These are phyloP conservation scores for Ectropis crepuscularia DNA, from an alignment of 2,888 invertebrate genomes.

Conservation along the genomic window DNA sequence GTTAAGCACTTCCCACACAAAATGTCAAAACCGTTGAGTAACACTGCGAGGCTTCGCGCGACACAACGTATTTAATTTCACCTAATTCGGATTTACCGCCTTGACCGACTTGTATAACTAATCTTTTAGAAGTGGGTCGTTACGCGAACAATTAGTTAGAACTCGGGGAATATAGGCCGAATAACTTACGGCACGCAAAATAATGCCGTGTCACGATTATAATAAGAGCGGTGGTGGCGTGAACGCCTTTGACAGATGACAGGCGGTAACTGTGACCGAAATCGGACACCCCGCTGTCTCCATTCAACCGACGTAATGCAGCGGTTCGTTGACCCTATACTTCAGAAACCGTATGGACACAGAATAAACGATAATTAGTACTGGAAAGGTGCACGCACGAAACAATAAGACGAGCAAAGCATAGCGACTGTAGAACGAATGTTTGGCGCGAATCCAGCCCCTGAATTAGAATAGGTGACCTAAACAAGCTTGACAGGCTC, in stretches of 20 bases:
- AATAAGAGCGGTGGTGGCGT: constrained; percentile 47
- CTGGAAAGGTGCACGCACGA: constrained; percentile 56
- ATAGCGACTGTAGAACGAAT: constrained; percentile 77
- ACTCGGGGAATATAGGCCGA: constrained; percentile 50
- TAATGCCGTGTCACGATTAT: constrained; percentile 29
- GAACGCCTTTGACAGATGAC: constrained; percentile 53
- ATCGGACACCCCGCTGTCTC: constrained; percentile 60
- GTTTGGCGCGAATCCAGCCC: constrained; percentile 78
- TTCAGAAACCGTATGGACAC: constrained; percentile 40
- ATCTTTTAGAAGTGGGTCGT: constrained; percentile 46
- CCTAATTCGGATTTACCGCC: constrained; percentile 59
- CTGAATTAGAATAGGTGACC: constrained; percentile 73
- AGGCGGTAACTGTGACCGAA: constrained; percentile 53
- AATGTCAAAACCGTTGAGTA: constrained; percentile 59
- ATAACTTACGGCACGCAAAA: constrained; percentile 32
- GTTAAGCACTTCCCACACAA: constrained; percentile 69
- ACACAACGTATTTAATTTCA: constrained; percentile 62
- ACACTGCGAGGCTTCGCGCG: constrained; percentile 56
- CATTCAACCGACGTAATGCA: constrained; percentile 61
- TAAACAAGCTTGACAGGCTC: constrained; percentile 52
- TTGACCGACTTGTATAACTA: constrained; percentile 62
- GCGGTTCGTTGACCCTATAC: constrained; percentile 67
- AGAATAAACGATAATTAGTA: constrained; percentile 33
- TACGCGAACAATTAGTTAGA: constrained; percentile 46
- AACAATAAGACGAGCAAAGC: constrained; percentile 68